phyloP scores from a whole-genome alignment of 35 echinoderm and acorn worm genomes.

The Ptychodera flava region DNA sequence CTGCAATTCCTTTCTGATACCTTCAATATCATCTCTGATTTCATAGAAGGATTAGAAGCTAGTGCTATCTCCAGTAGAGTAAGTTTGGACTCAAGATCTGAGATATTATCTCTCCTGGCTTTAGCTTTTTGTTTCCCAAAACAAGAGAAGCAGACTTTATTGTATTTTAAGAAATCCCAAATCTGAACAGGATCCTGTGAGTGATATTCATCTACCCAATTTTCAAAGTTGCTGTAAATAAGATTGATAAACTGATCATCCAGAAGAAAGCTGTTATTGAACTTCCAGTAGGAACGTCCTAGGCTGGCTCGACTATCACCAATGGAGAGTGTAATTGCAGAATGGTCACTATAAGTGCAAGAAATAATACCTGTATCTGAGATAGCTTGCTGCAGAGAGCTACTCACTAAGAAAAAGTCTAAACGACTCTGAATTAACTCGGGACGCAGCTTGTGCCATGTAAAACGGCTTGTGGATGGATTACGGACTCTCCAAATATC shows the following conservation, averaged over 20 bases:
- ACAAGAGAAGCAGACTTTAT: not conserved
- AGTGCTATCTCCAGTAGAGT: not conserved
- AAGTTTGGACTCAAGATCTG: not conserved
- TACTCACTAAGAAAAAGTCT: not conserved
- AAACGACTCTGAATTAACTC: not conserved
- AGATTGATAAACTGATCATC: not conserved
- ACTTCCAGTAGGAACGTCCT: not conserved
- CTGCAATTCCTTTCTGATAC: not conserved
- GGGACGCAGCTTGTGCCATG: not conserved
- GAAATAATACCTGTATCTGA: not conserved
- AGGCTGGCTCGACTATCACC: not conserved
- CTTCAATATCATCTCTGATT: not conserved
- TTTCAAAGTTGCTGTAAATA: not conserved
- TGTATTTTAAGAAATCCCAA: not conserved
- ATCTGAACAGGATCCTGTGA: not conserved
- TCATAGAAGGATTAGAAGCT: not conserved
- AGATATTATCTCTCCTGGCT: not conserved
- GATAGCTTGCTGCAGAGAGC: not conserved
- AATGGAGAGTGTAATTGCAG: not conserved
- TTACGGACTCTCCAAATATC: not conserved
- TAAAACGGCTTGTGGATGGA: not conserved
- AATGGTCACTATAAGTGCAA: not conserved
- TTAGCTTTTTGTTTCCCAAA: not conserved
- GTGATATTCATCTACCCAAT: not conserved
- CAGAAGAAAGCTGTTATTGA: too few relatives aligned